Evolutionary conservation across 1,140 invertebrate genomes (phyloP).

Genomic region (Aphis gossypii): DNA sequence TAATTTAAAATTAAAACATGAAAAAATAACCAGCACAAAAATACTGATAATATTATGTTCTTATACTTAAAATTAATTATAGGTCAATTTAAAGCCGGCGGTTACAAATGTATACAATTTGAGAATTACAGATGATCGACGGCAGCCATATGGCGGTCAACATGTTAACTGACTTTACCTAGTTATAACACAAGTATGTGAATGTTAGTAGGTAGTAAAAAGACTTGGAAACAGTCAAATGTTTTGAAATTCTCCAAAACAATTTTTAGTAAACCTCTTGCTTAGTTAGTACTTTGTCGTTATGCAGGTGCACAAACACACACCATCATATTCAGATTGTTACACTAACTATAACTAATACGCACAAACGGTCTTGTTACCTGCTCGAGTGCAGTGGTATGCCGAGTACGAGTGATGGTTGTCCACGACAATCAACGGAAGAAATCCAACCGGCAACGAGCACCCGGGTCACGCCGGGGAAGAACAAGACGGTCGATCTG

Average conservation of each 20-base stretch:
- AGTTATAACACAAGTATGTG: not conserved
- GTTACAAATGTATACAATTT: too few species aligned
- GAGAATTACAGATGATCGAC: too few species aligned
- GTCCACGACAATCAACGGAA: not conserved
- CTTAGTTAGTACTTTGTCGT: not conserved
- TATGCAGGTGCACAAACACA: not conserved
- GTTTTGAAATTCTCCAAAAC: not conserved
- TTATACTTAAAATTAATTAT: too few species aligned
- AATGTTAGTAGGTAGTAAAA: not conserved
- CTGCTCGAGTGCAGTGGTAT: not conserved
- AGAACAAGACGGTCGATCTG: not conserved
- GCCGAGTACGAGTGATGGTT: not conserved
- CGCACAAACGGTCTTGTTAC: not conserved
- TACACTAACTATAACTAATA: not conserved
- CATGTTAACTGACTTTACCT: not conserved
- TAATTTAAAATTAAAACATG: too few species aligned
- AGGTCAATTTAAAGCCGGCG: too few species aligned
- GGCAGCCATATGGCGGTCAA: too few species aligned
- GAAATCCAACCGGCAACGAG: not conserved
- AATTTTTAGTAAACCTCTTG: not conserved
- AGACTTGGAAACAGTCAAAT: not conserved
- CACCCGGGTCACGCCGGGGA: too few species aligned
- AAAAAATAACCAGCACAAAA: too few species aligned
- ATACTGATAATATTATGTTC: too few species aligned
- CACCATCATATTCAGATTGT: not conserved